These are phyloP conservation scores for Drymodes brunneopygia DNA, from an alignment of 2,113 vertebrate genomes.

Conservation along the genomic window DNA sequence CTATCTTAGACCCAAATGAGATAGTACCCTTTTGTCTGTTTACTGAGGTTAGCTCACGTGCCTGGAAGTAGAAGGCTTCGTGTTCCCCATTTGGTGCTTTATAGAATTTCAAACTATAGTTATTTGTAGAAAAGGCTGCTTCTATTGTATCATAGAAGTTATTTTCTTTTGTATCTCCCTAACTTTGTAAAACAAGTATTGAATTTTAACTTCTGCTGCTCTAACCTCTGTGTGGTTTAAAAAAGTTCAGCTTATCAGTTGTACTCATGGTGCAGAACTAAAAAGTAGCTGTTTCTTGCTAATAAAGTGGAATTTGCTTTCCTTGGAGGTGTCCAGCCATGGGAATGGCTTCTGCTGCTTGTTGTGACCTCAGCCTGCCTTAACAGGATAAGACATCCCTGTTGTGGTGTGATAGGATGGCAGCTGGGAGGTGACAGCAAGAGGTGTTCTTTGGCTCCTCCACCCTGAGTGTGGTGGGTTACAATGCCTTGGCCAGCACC, in stretches of 20 bases:
- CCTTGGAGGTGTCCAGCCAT: neutral
- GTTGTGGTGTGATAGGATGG: neutral
- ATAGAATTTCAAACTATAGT: neutral
- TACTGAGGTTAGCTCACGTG: neutral
- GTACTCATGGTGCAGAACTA: neutral
- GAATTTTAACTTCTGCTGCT: neutral
- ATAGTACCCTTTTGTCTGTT: neutral
- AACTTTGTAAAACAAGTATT: neutral
- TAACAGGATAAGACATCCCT: neutral
- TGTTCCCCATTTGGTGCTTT: neutral
- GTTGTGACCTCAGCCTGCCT: neutral
- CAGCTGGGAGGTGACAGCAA: neutral
- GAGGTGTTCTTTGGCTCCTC: neutral
- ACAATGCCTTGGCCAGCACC: neutral
- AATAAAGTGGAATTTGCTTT: neutral
- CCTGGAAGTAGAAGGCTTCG: neutral
- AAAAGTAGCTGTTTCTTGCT: neutral
- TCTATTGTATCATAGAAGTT: neutral
- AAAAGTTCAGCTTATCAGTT: neutral
- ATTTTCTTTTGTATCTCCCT: neutral
- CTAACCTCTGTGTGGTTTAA: neutral
- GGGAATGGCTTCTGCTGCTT: neutral
- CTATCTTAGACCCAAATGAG: neutral
- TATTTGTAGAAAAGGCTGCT: neutral
- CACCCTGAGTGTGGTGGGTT: accelerated